Evolutionary conservation across 2,888 invertebrate genomes (phyloP).

Genomic region (Melangyna quadrimaculata): DNA sequence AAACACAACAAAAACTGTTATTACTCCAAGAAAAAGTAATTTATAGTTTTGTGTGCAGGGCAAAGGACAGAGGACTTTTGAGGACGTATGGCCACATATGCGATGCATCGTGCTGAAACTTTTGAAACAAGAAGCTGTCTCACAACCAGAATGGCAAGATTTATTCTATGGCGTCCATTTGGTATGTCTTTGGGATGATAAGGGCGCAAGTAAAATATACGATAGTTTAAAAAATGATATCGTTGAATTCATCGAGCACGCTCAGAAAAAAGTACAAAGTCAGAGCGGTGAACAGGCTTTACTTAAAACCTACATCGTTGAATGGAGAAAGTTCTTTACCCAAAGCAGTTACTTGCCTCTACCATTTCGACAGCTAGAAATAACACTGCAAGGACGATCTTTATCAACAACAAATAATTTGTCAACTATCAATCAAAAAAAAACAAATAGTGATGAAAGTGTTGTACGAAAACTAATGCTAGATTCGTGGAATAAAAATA

Average conservation of each 20-base stretch:
- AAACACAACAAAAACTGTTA: too few species aligned
- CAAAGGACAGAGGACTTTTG: conserved; percentile 92
- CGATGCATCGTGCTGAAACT: conserved; percentile 96
- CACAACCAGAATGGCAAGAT: conserved; percentile 98
- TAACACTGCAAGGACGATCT: conserved; percentile 88
- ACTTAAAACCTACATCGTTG: conserved; percentile 96
- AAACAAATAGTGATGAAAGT: conserved; percentile 89
- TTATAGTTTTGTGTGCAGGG: conserved; percentile 73
- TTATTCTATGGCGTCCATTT: conserved; percentile 97
- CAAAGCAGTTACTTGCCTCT: conserved; percentile 98
- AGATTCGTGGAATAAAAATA: conserved; percentile 98
- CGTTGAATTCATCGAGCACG: conserved; percentile 95
- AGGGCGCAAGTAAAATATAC: conserved; percentile 93
- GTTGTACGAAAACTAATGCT: conserved; percentile 97
- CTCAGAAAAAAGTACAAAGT: conserved; percentile 93
- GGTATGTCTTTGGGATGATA: conserved; percentile 98
- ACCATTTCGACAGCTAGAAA: conserved; percentile 96
- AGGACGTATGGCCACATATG: conserved; percentile 98
- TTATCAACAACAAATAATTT: conserved; percentile 77
- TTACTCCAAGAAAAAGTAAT: too few species aligned
- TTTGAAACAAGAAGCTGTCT: conserved; percentile 95
- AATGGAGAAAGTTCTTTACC: conserved; percentile 99
- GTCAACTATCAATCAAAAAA: conserved; percentile 81
- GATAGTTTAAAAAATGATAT: conserved; percentile 96
- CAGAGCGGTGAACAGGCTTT: conserved; percentile 97